A percentile compares a stretch with the other conserved stretches of the same genome.
phyloP scores from a whole-genome alignment of 2,797 vertebrate genomes.

The Botia almorhae region DNA sequence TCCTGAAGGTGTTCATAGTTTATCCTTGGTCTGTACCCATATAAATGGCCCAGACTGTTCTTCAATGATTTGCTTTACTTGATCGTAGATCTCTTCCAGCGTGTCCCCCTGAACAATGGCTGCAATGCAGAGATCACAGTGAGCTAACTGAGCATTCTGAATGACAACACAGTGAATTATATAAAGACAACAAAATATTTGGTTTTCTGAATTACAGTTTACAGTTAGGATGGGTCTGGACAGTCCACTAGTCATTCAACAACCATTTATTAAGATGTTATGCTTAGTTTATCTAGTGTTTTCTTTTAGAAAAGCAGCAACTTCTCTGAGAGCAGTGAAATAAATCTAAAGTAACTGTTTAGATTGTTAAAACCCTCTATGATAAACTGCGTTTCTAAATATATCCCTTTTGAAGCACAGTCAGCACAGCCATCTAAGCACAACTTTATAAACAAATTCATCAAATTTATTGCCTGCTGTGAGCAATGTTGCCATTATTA shows the following conservation, averaged over 20 bases:
- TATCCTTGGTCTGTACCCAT: slow-evolving; percentile 97
- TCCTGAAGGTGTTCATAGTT: slow-evolving; percentile 82
- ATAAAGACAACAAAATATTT: neutral
- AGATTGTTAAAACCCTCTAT: neutral
- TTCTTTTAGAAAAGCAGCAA: too few species aligned
- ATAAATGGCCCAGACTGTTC: slow-evolving; percentile 94
- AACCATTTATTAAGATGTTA: neutral
- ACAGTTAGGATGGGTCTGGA: neutral
- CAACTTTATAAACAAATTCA: neutral
- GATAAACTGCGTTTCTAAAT: neutral
- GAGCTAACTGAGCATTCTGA: neutral
- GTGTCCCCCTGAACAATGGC: slow-evolving; percentile 95
- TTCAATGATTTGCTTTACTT: slow-evolving; percentile 96
- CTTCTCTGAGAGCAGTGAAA: too few species aligned
- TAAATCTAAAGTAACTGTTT: too few species aligned
- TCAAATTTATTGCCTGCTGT: neutral
- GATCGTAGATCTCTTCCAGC: slow-evolving; percentile 96
- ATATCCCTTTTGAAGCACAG: neutral
- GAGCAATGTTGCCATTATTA: neutral
- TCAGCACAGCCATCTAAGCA: neutral
- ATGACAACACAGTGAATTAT: neutral
- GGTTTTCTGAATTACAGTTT: neutral
- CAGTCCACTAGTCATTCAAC: neutral
- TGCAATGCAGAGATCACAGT: slow-evolving; percentile 68
- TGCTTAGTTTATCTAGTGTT: too few species aligned